These are phyloP conservation scores for Dasypus novemcinctus DNA, from an alignment of 2,113 vertebrate species.

Conservation along the genomic window DNA sequence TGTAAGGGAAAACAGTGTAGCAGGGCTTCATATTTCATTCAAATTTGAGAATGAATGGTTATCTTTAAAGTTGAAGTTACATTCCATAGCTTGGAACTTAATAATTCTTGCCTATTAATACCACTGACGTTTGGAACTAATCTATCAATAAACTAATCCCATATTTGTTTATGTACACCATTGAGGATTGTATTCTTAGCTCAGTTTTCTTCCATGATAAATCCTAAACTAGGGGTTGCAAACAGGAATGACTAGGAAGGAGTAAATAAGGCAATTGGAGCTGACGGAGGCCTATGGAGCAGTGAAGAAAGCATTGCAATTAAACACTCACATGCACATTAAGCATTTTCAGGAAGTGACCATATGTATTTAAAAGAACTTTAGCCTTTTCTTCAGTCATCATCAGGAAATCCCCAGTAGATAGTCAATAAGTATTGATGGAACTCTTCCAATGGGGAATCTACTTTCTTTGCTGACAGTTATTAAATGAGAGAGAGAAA, in stretches of 20 bases:
- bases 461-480: background rate
- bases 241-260: background rate
- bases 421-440: background rate
- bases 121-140: background rate
- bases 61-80: background rate
- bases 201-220: background rate
- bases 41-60: background rate
- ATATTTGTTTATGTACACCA: background rate
- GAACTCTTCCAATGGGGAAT: background rate
- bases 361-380: background rate
- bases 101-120: background rate
- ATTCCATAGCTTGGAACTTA: background rate
- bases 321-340: background rate
- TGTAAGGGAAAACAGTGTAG: background rate
- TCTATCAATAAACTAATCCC: background rate
- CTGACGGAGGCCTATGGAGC: background rate
- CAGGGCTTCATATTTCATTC: background rate
- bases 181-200: background rate
- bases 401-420: background rate
- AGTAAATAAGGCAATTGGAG: background rate
- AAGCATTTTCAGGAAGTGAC: background rate
- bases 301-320: background rate
- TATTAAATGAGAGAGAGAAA: slow-evolving; percentile 10
- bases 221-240: background rate
- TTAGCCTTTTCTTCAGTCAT: background rate